Conservation (phyloP, 2,113 vertebrate species). For the Thomomys bottae region DNA sequence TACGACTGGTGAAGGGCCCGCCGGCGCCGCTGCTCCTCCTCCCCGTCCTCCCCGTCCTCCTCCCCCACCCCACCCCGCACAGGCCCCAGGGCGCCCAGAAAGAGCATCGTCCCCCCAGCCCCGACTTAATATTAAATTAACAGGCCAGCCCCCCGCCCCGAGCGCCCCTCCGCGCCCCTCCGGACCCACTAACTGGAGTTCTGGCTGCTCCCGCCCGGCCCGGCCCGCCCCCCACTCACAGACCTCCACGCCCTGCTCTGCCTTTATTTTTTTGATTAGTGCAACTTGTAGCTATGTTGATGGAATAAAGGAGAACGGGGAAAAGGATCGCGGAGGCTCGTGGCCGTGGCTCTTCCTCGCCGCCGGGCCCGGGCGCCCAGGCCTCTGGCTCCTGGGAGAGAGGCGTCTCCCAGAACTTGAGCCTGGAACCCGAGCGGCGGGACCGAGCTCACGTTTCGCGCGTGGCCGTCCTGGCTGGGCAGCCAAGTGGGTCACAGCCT, state of each 20-base stretch:
- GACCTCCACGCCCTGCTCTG: conserved; percentile 32
- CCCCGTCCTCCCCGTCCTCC: too few species aligned
- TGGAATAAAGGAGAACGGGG: conserved; percentile 89
- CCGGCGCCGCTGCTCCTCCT: too few species aligned
- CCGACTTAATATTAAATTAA: conserved; percentile 86
- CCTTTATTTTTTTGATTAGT: conserved; percentile 84
- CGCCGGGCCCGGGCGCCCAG: too few species aligned
- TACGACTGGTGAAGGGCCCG: conserved; percentile 99
- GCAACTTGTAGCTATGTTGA: conserved; percentile 89
- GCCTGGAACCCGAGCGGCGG: conserved; percentile 66
- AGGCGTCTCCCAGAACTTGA: too few species aligned
- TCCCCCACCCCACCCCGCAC: conserved; percentile 75
- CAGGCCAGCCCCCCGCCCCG: conserved; percentile 56
- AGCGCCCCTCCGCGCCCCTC: too few species aligned
- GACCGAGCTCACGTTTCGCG: conserved; percentile 68
- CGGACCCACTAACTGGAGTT: too few species aligned
- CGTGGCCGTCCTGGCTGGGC: background rate
- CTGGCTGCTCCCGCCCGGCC: too few species aligned
- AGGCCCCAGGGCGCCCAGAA: too few species aligned
- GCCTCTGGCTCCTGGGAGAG: too few species aligned
- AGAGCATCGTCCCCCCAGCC: too few species aligned
- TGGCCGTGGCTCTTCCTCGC: too few species aligned
- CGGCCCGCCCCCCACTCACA: background rate
- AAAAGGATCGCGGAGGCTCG: too few species aligned
- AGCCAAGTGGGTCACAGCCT: conserved; percentile 58